These are phyloP conservation scores for Drosophila testacea DNA, from an alignment of 2,888 invertebrate species.

Conservation along the genomic window DNA sequence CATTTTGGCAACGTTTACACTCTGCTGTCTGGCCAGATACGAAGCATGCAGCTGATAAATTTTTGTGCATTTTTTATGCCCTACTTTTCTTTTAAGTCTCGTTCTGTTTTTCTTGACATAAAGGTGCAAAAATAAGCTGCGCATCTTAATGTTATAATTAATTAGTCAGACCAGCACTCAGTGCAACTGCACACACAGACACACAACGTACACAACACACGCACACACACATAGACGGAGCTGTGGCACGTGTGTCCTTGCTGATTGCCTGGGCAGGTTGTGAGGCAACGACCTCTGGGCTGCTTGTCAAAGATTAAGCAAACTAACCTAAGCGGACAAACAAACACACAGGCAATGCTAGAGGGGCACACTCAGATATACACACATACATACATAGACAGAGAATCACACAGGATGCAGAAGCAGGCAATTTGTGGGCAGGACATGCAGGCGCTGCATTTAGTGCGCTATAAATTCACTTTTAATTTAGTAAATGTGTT, in stretches of 20 bases:
- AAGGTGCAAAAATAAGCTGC: constrained; percentile 51
- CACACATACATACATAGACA: constrained; percentile 30
- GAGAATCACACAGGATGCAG: background rate
- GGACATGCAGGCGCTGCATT: constrained; percentile 68
- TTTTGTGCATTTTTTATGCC: constrained; percentile 34
- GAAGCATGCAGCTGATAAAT: constrained; percentile 52
- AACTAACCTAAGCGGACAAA: constrained; percentile 73
- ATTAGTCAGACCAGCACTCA: constrained; percentile 45
- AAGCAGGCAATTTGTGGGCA: constrained; percentile 47
- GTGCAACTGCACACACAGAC: constrained; percentile 10
- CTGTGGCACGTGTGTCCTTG: constrained; percentile 16
- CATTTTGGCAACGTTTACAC: constrained; percentile 32
- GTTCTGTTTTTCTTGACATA: background rate
- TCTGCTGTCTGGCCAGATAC: constrained; percentile 25
- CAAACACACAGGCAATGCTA: constrained; percentile 50
- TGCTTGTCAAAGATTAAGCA: constrained; percentile 81
- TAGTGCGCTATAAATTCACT: constrained; percentile 80
- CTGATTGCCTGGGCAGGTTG: constrained; percentile 56
- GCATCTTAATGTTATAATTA: constrained; percentile 64
- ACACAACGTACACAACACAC: constrained; percentile 1
- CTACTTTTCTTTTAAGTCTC: too few species aligned
- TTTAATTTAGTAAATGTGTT: constrained; percentile 81
- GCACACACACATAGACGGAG: background rate
- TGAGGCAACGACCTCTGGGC: constrained; percentile 72
- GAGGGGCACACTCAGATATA: constrained; percentile 54